Percentiles rank a stretch among this genome's conserved stretches.
Conservation (phyloP, 2,113 vertebrate genomes). For the Percopsis transmontana region DNA sequence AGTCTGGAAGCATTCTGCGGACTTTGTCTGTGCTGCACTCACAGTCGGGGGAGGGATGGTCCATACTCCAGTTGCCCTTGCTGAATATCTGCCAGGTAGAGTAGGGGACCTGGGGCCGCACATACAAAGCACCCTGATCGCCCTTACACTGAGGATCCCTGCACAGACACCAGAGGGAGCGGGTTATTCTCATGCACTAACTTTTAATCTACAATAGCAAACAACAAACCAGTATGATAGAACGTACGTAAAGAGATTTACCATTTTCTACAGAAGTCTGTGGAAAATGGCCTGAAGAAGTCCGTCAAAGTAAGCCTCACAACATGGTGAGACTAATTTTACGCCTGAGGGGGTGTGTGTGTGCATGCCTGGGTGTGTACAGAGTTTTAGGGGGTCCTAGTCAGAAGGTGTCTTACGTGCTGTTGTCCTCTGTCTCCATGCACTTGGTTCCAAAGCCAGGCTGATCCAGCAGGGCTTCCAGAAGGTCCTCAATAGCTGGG, state of each 20-base stretch:
- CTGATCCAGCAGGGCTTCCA: slow-evolving; percentile 76
- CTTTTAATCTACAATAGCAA: not conserved
- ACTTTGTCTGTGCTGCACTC: slow-evolving; percentile 79
- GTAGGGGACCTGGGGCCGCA: slow-evolving; percentile 51
- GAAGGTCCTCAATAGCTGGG: slow-evolving; percentile 56
- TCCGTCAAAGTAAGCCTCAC: too few species aligned
- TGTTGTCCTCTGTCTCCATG: slow-evolving; percentile 57
- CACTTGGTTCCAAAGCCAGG: slow-evolving; percentile 81
- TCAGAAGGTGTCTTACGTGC: slow-evolving; percentile 50
- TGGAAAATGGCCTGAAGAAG: too few species aligned
- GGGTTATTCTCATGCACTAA: not conserved
- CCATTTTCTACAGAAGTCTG: too few species aligned
- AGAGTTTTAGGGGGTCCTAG: not conserved
- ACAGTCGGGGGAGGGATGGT: slow-evolving; percentile 78
- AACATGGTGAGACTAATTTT: too few species aligned
- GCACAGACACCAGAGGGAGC: slow-evolving; percentile 3
- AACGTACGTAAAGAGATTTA: too few species aligned
- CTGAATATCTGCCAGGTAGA: slow-evolving; percentile 65
- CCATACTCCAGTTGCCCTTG: slow-evolving; percentile 78
- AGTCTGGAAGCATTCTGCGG: slow-evolving; percentile 84
- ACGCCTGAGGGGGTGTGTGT: too few species aligned
- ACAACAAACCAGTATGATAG: too few species aligned
- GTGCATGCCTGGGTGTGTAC: too few species aligned
- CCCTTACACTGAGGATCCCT: slow-evolving; percentile 48
- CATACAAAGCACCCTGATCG: slow-evolving; percentile 50